A percentile compares a stretch with the other conserved stretches of the same genome.
Conservation (phyloP, 2,888 invertebrate species). For the Matsumyia berberina region DNA sequence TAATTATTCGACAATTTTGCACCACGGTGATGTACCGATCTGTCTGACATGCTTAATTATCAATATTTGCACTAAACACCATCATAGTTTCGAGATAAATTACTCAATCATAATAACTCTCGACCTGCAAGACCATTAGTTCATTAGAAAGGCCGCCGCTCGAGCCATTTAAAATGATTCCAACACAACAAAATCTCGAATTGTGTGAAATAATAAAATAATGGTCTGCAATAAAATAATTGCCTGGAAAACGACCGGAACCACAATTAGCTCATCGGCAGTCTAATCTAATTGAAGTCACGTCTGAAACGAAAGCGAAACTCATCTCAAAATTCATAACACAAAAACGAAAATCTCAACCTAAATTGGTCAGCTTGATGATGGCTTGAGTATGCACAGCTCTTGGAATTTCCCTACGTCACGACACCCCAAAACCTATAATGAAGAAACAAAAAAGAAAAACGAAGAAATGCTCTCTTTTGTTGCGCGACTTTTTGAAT, state of each 20-base stretch:
- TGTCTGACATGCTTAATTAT: conserved; percentile 6
- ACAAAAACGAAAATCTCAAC: conserved; percentile 18
- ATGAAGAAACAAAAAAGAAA: conserved; percentile 20
- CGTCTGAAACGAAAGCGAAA: conserved; percentile 43
- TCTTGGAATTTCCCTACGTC: conserved; percentile 51
- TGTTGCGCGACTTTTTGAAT: conserved; percentile 39
- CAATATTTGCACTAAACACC: conserved; percentile 47
- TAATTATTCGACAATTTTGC: not conserved
- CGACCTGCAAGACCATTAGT: conserved; percentile 11
- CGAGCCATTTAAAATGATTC: conserved; percentile 15
- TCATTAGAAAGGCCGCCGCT: conserved; percentile 34
- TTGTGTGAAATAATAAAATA: conserved; percentile 45
- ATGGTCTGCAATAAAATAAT: conserved; percentile 40
- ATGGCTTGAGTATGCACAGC: conserved; percentile 7
- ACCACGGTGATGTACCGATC: not conserved
- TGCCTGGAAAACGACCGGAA: conserved; percentile 36
- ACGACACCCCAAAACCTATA: conserved; percentile 13
- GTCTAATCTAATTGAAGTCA: conserved; percentile 50
- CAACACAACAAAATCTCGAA: conserved; percentile 4
- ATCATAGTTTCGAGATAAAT: conserved; percentile 14
- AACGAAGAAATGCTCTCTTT: conserved; percentile 17
- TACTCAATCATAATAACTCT: conserved; percentile 22
- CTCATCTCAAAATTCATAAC: conserved; percentile 9
- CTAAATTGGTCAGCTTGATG: conserved; percentile 19
- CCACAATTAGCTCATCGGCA: conserved; percentile 43